phyloP scores from a whole-genome alignment of 2,113 vertebrate genomes.

The Odontophorus gujanensis region DNA sequence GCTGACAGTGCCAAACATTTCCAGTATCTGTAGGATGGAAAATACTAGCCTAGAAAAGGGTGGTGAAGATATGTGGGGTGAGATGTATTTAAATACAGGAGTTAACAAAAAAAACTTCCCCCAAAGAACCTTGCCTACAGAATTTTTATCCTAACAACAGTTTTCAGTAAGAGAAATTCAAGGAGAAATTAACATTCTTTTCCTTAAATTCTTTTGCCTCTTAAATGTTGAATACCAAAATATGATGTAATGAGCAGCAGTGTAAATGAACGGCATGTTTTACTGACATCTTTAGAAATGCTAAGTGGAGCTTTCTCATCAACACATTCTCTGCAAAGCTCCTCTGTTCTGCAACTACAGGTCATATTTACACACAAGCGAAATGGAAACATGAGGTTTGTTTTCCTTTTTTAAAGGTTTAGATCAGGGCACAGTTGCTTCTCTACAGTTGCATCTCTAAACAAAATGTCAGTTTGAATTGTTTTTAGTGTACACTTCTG shows the following conservation, averaged over 20 bases:
- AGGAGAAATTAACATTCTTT: background rate
- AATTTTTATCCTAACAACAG: conserved; percentile 16
- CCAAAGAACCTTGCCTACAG: background rate
- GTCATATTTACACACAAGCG: background rate
- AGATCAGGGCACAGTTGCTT: background rate
- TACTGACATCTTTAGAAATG: conserved; percentile 37
- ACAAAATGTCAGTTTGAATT: background rate
- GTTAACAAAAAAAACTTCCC: background rate
- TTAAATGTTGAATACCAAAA: background rate
- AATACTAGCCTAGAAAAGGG: conserved; percentile 11
- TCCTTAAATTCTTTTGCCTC: conserved; percentile 13
- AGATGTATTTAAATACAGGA: background rate
- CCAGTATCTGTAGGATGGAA: conserved; percentile 16
- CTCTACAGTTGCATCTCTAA: background rate
- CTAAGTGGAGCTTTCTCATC: background rate
- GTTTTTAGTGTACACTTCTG: background rate
- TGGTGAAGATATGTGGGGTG: conserved; percentile 28
- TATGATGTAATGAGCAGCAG: conserved; percentile 6
- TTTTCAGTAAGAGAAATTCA: background rate
- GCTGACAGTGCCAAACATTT: conserved; percentile 10
- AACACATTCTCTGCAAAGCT: background rate
- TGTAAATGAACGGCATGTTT: background rate
- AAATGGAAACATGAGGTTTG: background rate
- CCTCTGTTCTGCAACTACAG: background rate
- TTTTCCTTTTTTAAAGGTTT: background rate